A percentile compares a stretch with the other conserved stretches of the same genome.
These are phyloP conservation scores for Ashinkailepas kermadecensis DNA, from an alignment of 2,888 invertebrate genomes.

Conservation along the genomic window DNA sequence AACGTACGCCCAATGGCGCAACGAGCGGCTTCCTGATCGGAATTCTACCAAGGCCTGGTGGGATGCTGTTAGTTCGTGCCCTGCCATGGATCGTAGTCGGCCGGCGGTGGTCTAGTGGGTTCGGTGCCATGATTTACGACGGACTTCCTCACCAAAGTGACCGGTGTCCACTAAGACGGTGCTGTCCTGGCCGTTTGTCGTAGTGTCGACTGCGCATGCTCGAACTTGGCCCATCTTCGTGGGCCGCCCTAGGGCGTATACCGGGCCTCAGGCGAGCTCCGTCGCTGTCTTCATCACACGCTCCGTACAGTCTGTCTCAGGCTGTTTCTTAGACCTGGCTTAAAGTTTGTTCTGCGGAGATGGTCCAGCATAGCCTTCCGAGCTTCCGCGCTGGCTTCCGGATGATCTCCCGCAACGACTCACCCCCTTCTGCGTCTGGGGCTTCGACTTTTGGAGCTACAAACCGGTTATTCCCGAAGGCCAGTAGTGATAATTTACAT, in stretches of 20 bases:
- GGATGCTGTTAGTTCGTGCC: background rate
- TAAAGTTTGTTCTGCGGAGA: background rate
- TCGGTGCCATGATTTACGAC: background rate
- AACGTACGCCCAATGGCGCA: background rate
- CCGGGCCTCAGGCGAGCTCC: no score
- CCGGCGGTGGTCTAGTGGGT: no score
- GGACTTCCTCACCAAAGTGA: background rate
- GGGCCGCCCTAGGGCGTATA: no score
- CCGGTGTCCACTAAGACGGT: background rate
- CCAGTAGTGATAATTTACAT: background rate
- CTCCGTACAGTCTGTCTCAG: background rate
- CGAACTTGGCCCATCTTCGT: no score
- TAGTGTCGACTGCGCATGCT: no score
- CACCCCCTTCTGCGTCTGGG: no score
- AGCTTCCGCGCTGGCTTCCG: no score
- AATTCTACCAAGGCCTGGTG: background rate
- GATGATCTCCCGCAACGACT: background rate
- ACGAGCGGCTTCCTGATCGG: background rate
- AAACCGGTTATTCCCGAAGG: background rate
- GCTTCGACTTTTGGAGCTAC: background rate
- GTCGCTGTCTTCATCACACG: background rate
- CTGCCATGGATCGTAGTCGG: no score
- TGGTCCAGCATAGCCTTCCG: no score
- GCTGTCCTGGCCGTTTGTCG: background rate
- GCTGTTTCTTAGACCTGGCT: background rate